phyloP scores from a whole-genome alignment of 1,140 invertebrate species.

The Acyrthosiphon pisum region DNA sequence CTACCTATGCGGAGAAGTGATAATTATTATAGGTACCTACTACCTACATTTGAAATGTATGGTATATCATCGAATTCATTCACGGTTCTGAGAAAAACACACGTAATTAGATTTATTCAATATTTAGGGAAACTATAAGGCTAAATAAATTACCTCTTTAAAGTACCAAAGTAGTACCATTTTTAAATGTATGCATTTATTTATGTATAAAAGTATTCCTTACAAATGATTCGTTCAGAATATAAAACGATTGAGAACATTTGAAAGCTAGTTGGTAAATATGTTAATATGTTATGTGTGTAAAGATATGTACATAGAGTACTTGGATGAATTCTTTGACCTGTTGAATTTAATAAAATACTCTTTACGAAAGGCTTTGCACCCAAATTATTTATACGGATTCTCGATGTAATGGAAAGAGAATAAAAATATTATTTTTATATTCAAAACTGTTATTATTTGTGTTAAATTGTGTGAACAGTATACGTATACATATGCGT shows the following conservation, averaged over 20 bases:
- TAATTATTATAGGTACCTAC: too few relatives aligned
- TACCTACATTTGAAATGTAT: neutral
- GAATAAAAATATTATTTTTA: neutral
- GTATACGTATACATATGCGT: too few relatives aligned
- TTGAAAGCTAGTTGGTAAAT: neutral
- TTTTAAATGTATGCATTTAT: neutral
- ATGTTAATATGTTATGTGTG: neutral
- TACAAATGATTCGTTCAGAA: neutral
- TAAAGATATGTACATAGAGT: neutral
- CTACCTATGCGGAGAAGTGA: too few relatives aligned
- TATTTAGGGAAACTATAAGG: neutral
- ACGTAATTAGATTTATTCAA: neutral
- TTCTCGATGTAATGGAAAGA: too few relatives aligned
- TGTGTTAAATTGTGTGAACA: neutral
- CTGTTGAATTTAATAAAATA: neutral
- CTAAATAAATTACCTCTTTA: neutral
- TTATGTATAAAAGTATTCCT: neutral
- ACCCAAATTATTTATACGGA: neutral
- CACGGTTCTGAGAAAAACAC: neutral
- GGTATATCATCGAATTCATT: neutral
- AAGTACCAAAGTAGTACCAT: neutral
- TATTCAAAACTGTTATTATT: constrained; percentile 2
- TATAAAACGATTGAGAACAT: neutral
- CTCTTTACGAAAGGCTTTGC: neutral
- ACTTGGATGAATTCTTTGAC: neutral